Base-by-base conservation (phyloP, 2,113 vertebrate genomes). In the Stercorarius parasiticus region DNA sequence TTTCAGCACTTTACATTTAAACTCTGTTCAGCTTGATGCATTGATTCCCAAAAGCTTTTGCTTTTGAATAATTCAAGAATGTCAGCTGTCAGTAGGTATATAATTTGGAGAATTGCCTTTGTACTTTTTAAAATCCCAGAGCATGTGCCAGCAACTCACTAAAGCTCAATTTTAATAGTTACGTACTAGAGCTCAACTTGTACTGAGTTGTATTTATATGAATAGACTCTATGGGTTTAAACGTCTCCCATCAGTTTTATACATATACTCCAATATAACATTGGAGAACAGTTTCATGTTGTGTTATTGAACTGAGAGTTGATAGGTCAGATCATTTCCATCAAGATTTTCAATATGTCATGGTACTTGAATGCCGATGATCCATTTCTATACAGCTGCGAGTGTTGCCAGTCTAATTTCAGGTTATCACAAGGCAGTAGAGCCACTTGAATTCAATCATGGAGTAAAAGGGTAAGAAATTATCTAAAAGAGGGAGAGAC, bases 11-110 rank as follows among this genome's bases (percentile, higher is more conserved):
- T 22, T 32, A 32, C 1, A 6, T 76, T 94, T 79, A 93, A 90
- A 70, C 49, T 74, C 69, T 50, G 13, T 95, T 94, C 58, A 52
- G 19, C 26, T 77, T 90, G 70, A 85, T 82, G 36, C 45, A 87
- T 52, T 94, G 91, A 93, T 95, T 94, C 82, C 78, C 71, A 36
- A 82, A 95, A 85, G 66, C 74, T 94, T 93, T 93, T 69, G 11
- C 81, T 88, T 93, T 82, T 95, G 89, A 96, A 95, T 93, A 85
- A 94, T 96, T 96, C 94, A 94, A 77, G 70, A 36, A 95, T 91
- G 84, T 85, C 74, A 62, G n/a, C 55, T 91, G 86, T 82, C 91
- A 91, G 81, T 70, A 80, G 80, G 83, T 92, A 92, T 81, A 67
- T 84, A 86, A 95, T 95, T 95, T 95, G 77, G 80, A 86, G 52